Base-by-base conservation (phyloP, 2,888 invertebrate genomes). In the Lepeophtheirus nordmannii region DNA sequence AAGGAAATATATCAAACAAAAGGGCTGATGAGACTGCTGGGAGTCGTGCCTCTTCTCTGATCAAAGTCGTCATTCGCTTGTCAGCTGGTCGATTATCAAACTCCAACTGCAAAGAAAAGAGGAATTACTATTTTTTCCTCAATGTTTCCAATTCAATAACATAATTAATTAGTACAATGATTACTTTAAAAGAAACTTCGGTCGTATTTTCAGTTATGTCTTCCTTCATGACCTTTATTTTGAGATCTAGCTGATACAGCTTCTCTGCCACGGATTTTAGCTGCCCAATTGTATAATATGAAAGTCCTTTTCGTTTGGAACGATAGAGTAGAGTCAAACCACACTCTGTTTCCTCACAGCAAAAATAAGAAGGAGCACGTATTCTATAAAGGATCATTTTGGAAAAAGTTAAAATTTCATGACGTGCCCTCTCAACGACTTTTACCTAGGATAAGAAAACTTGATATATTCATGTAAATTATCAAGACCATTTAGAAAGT, bases 281-380 rank as follows among this genome's bases (percentile, higher is more conserved):
- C 76, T 93, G 93, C 2, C 94, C 96, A 86, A 93, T 93, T 9
- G 94, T 92, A 74, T 97, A 97, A 76, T 90, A 90, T 8, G 94
- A 86, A 75, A 92, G 96, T 0, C 96, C 96, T 69, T 89, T 82
- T 69, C 96, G 80, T 75, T 91, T 92, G 71, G 91, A 92, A 65
- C 92, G 81, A 76, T 93, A 93, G 77, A 96, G 96, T 67, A 97
- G 79, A 0, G 91, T 91, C 69, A 97, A 78, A 0, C 96, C 96
- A 73, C 88, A 86, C 67, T 87, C 81, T 0, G 90, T 89, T 76
- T 97, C 96, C 74, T 92, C 90, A 76, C 94, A 94, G 73, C 93
- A 93, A 71, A 93, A 94, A 75, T 97, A 97, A 65, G 92, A 92
- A 0, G 97, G 97, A 0, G 96, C 94, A 70, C 86, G 78, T 79